phyloP scores from a whole-genome alignment of 2,888 invertebrate species.

The Nemoura dubitans region DNA sequence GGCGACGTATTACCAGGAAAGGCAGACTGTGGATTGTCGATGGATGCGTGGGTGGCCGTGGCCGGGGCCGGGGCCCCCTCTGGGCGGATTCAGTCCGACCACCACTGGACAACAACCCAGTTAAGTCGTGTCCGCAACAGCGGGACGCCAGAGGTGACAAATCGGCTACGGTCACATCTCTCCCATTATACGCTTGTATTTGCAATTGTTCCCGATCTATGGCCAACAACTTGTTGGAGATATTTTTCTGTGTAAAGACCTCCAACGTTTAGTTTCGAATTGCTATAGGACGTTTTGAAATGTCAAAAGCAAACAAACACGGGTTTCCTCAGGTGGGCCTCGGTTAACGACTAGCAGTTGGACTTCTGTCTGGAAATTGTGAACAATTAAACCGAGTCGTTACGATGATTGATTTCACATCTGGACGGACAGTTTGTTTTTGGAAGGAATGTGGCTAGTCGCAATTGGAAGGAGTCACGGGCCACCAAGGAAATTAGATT shows the following conservation, averaged over 20 bases:
- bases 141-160: slow-evolving; percentile 42
- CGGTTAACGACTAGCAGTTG: background rate
- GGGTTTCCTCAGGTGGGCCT: background rate
- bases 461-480: background rate
- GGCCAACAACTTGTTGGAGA: slow-evolving; percentile 36
- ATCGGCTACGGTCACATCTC: slow-evolving; percentile 40
- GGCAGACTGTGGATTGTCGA: background rate
- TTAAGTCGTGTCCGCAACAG: slow-evolving; percentile 3
- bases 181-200: slow-evolving; percentile 28
- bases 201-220: slow-evolving; percentile 38
- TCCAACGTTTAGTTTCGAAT: slow-evolving; percentile 28
- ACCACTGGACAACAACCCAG: slow-evolving; percentile 24
- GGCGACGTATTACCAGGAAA: background rate
- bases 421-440: background rate
- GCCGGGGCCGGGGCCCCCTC: too few relatives aligned
- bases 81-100: slow-evolving; percentile 3
- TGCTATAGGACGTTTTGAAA: background rate
- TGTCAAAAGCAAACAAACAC: slow-evolving; percentile 35
- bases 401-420: background rate
- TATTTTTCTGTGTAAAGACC: slow-evolving; percentile 26
- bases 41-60: slow-evolving; percentile 32
- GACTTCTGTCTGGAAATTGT: background rate
- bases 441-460: background rate
- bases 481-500: background rate
- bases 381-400: background rate